Conservation (phyloP, 2,113 vertebrate genomes). For the Bungarus multicinctus region DNA sequence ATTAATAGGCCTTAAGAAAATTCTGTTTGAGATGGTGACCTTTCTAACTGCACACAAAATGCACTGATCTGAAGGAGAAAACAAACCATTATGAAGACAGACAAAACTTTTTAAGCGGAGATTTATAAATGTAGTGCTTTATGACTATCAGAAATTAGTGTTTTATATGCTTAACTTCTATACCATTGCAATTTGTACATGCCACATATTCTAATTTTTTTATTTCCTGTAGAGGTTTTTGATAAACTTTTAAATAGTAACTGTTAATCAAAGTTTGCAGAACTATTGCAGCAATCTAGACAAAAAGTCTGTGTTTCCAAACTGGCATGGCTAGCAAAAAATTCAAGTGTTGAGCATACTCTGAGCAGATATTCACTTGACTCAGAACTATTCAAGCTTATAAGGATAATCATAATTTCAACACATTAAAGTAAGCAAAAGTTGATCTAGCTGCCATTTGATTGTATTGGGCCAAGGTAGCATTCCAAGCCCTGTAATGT, state of each 20-base stretch:
- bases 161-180: neutral
- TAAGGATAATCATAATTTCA: neutral
- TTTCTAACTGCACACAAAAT: neutral
- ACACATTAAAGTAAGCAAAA: neutral
- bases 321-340: neutral
- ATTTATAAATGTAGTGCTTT: neutral
- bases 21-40: neutral
- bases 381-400: neutral
- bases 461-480: neutral
- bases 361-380: neutral
- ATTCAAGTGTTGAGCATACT: neutral
- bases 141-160: neutral
- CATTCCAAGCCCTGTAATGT: neutral
- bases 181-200: constrained; percentile 11
- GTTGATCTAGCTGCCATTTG: neutral
- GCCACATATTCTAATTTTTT: neutral
- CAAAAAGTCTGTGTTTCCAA: neutral
- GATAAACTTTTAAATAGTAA: neutral
- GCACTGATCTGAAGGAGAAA: neutral
- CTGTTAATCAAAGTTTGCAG: neutral
- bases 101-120: neutral
- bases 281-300: neutral
- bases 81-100: neutral
- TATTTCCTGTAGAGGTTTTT: neutral
- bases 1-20: neutral